Evolutionary conservation across 92 coral and sea anemone species (phyloP).

Genomic region (Zoanthus sansibaricus): DNA sequence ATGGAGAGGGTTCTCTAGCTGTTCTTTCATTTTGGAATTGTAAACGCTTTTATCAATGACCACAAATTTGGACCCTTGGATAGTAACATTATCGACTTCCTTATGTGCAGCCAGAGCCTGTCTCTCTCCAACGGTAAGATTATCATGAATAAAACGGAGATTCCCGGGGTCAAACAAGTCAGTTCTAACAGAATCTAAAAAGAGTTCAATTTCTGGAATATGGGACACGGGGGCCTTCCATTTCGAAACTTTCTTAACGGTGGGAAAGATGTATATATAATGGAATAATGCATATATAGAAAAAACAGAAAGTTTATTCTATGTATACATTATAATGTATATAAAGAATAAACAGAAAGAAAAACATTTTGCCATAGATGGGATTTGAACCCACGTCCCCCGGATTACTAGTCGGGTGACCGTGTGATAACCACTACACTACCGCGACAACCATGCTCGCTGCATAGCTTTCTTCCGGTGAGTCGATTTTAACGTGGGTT

Average conservation of each 20-base stretch:
- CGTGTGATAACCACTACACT: too few species aligned
- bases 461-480: too few species aligned
- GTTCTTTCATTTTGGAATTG: not conserved
- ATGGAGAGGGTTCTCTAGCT: not conserved
- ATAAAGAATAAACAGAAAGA: too few species aligned
- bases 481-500: too few species aligned
- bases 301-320: too few species aligned
- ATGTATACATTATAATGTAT: too few species aligned
- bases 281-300: too few species aligned
- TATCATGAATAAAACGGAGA: constrained; percentile 36
- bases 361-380: too few species aligned
- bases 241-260: not conserved
- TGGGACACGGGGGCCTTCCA: not conserved
- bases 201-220: constrained; percentile 18
- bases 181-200: constrained; percentile 46
- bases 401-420: too few species aligned
- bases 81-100: not conserved
- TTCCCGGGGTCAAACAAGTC: constrained; percentile 37
- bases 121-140: constrained; percentile 42
- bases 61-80: constrained; percentile 57
- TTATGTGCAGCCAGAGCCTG: constrained; percentile 22
- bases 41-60: not conserved
- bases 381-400: too few species aligned
- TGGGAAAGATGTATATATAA: too few species aligned
- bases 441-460: too few species aligned